A percentile compares a stretch with the other conserved stretches of the same genome.
Evolutionary conservation across 2,888 invertebrate genomes (phyloP).

Genomic region (Galeruca laticollis): DNA sequence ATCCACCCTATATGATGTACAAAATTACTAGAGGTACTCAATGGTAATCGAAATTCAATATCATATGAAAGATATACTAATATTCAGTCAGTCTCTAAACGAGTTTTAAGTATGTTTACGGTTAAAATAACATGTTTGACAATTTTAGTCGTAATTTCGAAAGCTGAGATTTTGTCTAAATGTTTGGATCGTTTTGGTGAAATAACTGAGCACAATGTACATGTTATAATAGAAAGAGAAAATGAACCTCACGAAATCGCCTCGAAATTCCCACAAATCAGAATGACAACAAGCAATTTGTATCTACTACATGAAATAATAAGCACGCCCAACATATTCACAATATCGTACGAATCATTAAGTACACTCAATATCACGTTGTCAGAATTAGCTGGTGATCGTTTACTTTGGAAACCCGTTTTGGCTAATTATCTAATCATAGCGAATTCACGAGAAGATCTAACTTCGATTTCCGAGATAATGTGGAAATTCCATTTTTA

Average conservation of each 20-base stretch:
- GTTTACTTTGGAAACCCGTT: neutral
- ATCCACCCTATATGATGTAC: too few species aligned
- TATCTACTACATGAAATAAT: neutral
- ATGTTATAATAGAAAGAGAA: conserved; percentile 1
- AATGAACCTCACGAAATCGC: neutral
- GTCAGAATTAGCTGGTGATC: neutral
- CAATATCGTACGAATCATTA: conserved; percentile 5
- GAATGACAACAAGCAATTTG: neutral
- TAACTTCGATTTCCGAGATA: neutral
- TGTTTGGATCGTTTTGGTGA: neutral
- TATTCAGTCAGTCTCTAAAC: too few species aligned
- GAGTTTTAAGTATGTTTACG: neutral
- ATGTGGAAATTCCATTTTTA: conserved; percentile 10
- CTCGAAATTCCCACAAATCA: neutral
- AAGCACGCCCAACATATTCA: neutral
- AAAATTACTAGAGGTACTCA: too few species aligned
- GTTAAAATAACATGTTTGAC: neutral
- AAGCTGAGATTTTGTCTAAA: neutral
- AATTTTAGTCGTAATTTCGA: neutral
- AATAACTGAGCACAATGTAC: neutral
- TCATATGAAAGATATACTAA: too few species aligned
- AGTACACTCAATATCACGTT: neutral
- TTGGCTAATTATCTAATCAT: neutral
- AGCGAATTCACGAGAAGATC: neutral
- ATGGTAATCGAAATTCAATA: too few species aligned